Evolutionary conservation across 2,888 invertebrate genomes (phyloP).

Genomic region (Drosophila villosipedis): DNA sequence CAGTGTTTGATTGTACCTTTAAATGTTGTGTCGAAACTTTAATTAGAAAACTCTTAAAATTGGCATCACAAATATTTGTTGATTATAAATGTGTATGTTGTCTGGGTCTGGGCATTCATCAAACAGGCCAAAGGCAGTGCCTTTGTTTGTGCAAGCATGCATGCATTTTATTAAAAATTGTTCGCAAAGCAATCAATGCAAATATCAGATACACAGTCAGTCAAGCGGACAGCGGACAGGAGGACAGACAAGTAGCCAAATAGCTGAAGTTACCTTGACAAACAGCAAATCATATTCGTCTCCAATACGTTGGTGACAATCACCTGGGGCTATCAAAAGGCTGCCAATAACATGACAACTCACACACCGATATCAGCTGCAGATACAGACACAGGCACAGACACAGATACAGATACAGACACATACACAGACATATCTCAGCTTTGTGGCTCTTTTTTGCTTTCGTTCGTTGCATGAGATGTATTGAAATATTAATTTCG

Average conservation of each 20-base stretch:
- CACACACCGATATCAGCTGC: conserved; percentile 36
- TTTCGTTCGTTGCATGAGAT: conserved; percentile 41
- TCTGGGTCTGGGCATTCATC: conserved; percentile 38
- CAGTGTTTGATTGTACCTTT: conserved; percentile 7
- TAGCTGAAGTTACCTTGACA: conserved; percentile 65
- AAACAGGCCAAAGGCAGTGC: conserved; percentile 47
- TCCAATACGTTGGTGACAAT: conserved; percentile 72
- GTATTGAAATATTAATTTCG: conserved; percentile 74
- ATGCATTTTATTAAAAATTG: conserved; percentile 71
- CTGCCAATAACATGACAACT: conserved; percentile 69
- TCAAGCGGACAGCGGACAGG: conserved; percentile 11
- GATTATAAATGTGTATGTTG: conserved; percentile 37
- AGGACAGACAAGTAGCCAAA: conserved; percentile 26
- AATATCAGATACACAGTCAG: conserved; percentile 39
- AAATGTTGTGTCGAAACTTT: conserved; percentile 36
- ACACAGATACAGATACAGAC: conserved; percentile 4
- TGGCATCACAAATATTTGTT: conserved; percentile 58
- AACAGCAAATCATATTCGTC: conserved; percentile 71
- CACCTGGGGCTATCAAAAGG: conserved; percentile 73
- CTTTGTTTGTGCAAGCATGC: conserved; percentile 58
- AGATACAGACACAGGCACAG: conserved; percentile 8
- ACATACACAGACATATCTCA: conserved; percentile 16
- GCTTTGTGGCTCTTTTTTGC: conserved; percentile 55
- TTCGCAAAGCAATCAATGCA: conserved; percentile 61
- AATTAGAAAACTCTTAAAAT: conserved; percentile 53